Evolutionary conservation across 2,797 vertebrate genomes (phyloP), one percentile per base, ranked within the genome.

Genomic region (Hipposideros larvatus): DNA sequence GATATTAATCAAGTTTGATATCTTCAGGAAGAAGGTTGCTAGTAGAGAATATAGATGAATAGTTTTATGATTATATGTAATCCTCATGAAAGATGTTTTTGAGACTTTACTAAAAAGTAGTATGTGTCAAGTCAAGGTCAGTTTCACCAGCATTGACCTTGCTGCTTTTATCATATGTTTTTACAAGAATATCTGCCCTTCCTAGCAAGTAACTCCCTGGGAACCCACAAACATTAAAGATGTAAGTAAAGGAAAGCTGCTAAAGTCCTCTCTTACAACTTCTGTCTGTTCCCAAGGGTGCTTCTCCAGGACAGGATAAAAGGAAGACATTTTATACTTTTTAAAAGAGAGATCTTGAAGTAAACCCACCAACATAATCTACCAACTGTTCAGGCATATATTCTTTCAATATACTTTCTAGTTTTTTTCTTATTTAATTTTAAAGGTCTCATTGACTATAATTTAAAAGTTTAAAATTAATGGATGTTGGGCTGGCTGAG

Each of bases 391-490:
- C 26, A 82, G 37, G 55, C n/a, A 63, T 87, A 0, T 31, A 7
- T 65, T 87, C 53, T 79, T 75, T 41, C 71, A 79, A 0, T 46
- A 19, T 46, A 78, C 19, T 73, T 84, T 55, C 11, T 2, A 48
- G 59, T 10, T 37, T 46, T 63, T 78, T 78, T 79, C 28, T 73
- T 82, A 66, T 19, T 55, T 80, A 46, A 22, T 41, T 43, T 93
- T 83, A 22, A 95, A 87, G 19, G 7, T 79, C 51, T 79, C 0
- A 7, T n/a, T 73, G 57, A 94, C 14, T 83, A 73, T 78, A 78
- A 55, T 24, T 87, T 46, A 75, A 70, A 77, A n/a, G 21, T 55
- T 95, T 85, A 88, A 86, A 87, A n/a, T 79, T 63, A 77, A 75
- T 87, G 59, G 6, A 84, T 61, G 13, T 63, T 3, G 37, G 37